Percentiles rank a stretch among this genome's conserved stretches.
Conservation (phyloP, 1,140 invertebrate genomes). For the Lepidurus packardi region DNA sequence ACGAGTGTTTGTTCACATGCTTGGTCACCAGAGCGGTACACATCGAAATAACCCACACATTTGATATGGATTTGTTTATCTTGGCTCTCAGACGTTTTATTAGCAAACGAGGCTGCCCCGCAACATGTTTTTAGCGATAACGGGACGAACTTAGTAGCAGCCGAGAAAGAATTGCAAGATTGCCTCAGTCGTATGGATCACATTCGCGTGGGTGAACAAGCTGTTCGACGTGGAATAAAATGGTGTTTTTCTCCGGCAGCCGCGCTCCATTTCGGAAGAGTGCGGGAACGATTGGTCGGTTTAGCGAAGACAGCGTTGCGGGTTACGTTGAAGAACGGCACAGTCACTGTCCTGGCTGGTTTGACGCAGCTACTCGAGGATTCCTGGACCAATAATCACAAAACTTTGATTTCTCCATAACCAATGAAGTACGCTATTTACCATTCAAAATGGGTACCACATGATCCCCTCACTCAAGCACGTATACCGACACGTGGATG, state of each 20-base stretch:
- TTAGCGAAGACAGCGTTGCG: too few relatives aligned
- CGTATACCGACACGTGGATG: slow-evolving; percentile 42
- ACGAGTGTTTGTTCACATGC: slow-evolving; percentile 40
- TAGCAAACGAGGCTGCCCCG: slow-evolving; percentile 37
- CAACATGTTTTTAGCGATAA: slow-evolving; percentile 40
- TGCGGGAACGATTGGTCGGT: too few relatives aligned
- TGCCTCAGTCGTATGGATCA: slow-evolving; percentile 15
- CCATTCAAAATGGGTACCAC: slow-evolving; percentile 71
- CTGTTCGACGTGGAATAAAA: not conserved
- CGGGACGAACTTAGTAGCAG: slow-evolving; percentile 41
- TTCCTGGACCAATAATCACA: too few relatives aligned
- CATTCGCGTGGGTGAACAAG: not conserved
- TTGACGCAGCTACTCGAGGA: not conserved
- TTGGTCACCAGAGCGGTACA: slow-evolving; percentile 40
- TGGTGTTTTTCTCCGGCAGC: slow-evolving; percentile 31
- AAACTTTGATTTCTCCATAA: slow-evolving; percentile 5
- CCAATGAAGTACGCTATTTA: slow-evolving; percentile 41
- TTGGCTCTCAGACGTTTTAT: slow-evolving; percentile 39
- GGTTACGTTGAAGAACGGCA: too few relatives aligned
- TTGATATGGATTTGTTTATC: slow-evolving; percentile 38
- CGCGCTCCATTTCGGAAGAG: not conserved
- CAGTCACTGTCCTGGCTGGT: not conserved
- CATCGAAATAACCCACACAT: slow-evolving; percentile 38
- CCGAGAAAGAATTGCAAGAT: slow-evolving; percentile 36
- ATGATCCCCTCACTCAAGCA: slow-evolving; percentile 47